Evolutionary conservation across 2,113 vertebrate genomes (phyloP).

Genomic region (Lichenostomus cassidix): DNA sequence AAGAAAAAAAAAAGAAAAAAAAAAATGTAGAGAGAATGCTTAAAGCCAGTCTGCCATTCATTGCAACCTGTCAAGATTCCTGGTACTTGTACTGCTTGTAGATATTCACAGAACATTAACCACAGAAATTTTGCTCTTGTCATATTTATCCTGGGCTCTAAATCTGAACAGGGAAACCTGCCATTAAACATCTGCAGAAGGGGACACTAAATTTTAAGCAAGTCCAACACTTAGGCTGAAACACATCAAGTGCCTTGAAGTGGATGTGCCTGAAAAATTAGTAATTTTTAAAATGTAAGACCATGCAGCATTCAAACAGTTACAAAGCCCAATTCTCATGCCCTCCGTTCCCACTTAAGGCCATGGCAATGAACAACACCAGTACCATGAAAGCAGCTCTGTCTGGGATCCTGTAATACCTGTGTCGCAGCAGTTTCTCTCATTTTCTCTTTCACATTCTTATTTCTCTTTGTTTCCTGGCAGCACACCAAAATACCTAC

Average conservation of each 20-base stretch:
- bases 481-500: background rate
- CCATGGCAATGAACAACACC: background rate
- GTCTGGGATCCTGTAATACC: background rate
- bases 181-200: background rate
- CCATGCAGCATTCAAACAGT: background rate
- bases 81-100: background rate
- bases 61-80: background rate
- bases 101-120: constrained; percentile 15
- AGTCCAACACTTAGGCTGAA: background rate
- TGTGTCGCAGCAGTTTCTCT: background rate
- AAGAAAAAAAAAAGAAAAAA: background rate
- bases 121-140: background rate
- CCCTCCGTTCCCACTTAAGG: background rate
- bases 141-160: background rate
- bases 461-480: background rate
- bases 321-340: background rate
- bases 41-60: background rate
- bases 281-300: background rate
- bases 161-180: background rate
- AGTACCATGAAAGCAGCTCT: background rate
- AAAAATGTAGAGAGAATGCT: background rate
- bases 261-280: background rate
- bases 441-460: background rate
- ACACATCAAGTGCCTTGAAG: background rate
- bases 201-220: background rate